Conservation (phyloP, 1,140 invertebrate genomes). For the Platyura marginata region DNA sequence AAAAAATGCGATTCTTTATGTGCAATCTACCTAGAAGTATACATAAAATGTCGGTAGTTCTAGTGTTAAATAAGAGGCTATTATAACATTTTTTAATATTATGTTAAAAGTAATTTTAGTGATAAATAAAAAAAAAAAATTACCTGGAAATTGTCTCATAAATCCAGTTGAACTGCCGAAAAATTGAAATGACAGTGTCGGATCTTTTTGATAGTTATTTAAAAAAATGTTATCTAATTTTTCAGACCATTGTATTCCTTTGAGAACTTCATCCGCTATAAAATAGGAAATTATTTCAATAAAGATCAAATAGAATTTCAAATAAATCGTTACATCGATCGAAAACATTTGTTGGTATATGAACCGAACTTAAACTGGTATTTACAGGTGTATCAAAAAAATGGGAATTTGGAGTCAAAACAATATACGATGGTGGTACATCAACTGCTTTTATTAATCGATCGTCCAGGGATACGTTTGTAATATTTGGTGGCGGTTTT, state of each 20-base stretch:
- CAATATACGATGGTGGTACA: slow-evolving; percentile 29
- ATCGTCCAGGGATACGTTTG: slow-evolving; percentile 28
- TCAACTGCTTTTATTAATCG: slow-evolving; percentile 31
- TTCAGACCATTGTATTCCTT: slow-evolving; percentile 64
- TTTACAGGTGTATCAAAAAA: slow-evolving; percentile 72
- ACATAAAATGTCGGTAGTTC: no score
- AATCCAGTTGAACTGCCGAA: slow-evolving; percentile 91
- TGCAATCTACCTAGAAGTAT: no score
- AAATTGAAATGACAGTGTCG: slow-evolving; percentile 88
- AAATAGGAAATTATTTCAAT: slow-evolving; percentile 11
- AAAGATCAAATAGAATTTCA: slow-evolving; percentile 8
- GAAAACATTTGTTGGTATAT: slow-evolving; percentile 91
- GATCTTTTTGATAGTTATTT: slow-evolving; percentile 73
- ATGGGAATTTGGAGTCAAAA: slow-evolving; percentile 45
- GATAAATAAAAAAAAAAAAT: no score
- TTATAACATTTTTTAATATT: no score
- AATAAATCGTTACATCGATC: slow-evolving; percentile 47
- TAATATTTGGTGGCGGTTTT: slow-evolving; percentile 20
- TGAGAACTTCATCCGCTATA: slow-evolving; percentile 41
- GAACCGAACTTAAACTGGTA: slow-evolving; percentile 68
- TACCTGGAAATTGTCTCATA: slow-evolving; percentile 85
- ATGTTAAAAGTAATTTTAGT: no score
- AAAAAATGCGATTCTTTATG: no score
- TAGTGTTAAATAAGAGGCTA: no score
- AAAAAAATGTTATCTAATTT: slow-evolving; percentile 72